Evolutionary conservation across 2,888 invertebrate genomes (phyloP), one percentile per base, ranked within the genome.

Genomic region (Acrobasis consociella): DNA sequence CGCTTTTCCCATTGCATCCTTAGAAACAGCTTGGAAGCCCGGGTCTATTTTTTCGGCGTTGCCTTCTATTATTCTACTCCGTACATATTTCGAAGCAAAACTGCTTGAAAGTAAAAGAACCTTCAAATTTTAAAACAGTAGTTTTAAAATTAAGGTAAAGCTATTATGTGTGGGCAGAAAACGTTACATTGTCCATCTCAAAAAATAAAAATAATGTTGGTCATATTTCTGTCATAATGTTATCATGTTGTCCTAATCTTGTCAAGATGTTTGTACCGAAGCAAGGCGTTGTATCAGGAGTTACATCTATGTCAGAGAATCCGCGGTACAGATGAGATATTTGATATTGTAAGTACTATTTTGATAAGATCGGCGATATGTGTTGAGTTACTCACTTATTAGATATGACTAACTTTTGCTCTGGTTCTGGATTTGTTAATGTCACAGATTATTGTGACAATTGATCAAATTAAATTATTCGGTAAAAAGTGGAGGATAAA

Each of bases 241-340:
- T 42, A 56, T 56, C 56, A 10, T 22, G n/a, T 22, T 42, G 17
- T 42, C 38, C 56, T 42, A 22, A 56, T 56, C 56, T 17, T 39
- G 42, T 56, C 42, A 56, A 42, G 42, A 42, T 56, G 42, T 56
- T 55, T 55, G 52, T 52, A 31, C 22, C 11, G 15, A 56, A 42
- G 42, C 46, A 56, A 42, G 17, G 42, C 39, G 17, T 56, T 52
- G 10, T 56, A 42, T 56, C 46, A 46, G 17, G 22, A 56, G 39
- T 56, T 2, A 42, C 22, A 42, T 56, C 42, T 42, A n/a, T 56
- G 42, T 56, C 56, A 42, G 56, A 13, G 42, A 42, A 56, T 17
- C 42, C 42, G 16, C n/a, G 11, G 55, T 16, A 39, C 39, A 55
- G 38, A 13, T 31, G 11, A 52, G 56, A 58, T 58, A 31, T 58